A percentile compares a stretch with the other conserved stretches of the same genome.
These are phyloP conservation scores for Oxycera nigricornis DNA, from an alignment of 2,888 invertebrate species.

Conservation along the genomic window DNA sequence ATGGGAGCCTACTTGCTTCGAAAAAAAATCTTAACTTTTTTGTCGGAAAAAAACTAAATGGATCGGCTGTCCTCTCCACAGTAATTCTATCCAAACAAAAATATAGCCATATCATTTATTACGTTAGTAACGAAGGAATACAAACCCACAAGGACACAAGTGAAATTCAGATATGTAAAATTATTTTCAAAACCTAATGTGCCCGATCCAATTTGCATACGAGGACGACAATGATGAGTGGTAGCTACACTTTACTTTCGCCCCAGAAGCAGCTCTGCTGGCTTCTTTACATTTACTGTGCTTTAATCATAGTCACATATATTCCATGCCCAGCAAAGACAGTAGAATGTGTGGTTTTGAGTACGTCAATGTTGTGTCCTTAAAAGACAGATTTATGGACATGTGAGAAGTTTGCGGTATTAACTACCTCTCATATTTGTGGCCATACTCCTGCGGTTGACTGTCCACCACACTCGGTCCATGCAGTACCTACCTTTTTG, in stretches of 20 bases:
- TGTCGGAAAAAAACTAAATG: no score
- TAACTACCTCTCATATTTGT: conserved; percentile 37
- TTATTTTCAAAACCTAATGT: not conserved
- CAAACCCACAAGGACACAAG: not conserved
- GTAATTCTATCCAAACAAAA: no score
- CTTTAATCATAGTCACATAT: not conserved
- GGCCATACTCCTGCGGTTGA: conserved; percentile 36
- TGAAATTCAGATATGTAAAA: not conserved
- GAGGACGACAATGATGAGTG: not conserved
- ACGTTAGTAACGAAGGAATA: not conserved
- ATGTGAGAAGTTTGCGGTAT: conserved; percentile 35
- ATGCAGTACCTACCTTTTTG: not conserved
- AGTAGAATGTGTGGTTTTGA: conserved; percentile 16
- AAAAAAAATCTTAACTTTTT: no score
- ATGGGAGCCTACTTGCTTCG: no score
- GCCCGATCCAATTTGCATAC: not conserved
- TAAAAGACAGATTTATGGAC: conserved; percentile 39
- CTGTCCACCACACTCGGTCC: conserved; percentile 8
- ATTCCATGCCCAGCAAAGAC: not conserved
- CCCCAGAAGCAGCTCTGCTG: not conserved
- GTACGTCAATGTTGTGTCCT: conserved; percentile 30
- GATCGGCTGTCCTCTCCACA: no score
- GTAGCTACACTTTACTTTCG: not conserved
- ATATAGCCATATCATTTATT: no score
- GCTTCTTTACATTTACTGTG: not conserved